Evolutionary conservation across 2,113 vertebrate genomes (phyloP).

Genomic region (Lycaon pictus): DNA sequence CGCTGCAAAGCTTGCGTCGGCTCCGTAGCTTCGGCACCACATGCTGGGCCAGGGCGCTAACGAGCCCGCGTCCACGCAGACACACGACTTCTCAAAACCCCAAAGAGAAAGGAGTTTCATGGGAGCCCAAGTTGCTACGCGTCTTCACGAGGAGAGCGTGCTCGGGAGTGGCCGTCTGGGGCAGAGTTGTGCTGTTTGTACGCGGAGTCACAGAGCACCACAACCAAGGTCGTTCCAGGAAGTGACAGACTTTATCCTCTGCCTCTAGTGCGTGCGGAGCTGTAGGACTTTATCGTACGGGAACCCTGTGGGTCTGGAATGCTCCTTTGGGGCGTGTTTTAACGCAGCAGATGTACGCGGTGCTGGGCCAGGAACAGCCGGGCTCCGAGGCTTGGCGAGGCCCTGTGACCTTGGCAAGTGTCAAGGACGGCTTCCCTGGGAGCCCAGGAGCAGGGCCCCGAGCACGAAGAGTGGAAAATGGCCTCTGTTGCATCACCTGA

Average conservation of each 20-base stretch:
- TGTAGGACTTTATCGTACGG: background rate
- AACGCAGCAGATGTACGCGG: background rate
- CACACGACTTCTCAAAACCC: no score
- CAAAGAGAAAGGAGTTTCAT: background rate
- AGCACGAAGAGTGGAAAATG: background rate
- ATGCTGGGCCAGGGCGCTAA: background rate
- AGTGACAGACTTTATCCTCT: background rate
- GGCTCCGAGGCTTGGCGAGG: background rate
- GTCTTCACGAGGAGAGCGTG: background rate
- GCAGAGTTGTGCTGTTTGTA: background rate
- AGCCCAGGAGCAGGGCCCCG: background rate
- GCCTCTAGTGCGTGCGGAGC: accelerated
- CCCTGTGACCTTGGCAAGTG: background rate
- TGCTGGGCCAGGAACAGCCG: background rate
- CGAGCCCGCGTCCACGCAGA: background rate
- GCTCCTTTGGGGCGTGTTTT: background rate
- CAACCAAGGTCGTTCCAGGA: background rate
- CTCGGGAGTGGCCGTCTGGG: background rate
- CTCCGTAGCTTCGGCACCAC: background rate
- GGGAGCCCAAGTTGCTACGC: accelerated
- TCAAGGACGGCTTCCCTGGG: background rate
- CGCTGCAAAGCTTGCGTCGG: no score
- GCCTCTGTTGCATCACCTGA: background rate
- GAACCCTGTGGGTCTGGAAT: background rate
- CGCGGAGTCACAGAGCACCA: background rate